phyloP scores from a whole-genome alignment of 2,888 invertebrate genomes.

The Lagria hirta region DNA sequence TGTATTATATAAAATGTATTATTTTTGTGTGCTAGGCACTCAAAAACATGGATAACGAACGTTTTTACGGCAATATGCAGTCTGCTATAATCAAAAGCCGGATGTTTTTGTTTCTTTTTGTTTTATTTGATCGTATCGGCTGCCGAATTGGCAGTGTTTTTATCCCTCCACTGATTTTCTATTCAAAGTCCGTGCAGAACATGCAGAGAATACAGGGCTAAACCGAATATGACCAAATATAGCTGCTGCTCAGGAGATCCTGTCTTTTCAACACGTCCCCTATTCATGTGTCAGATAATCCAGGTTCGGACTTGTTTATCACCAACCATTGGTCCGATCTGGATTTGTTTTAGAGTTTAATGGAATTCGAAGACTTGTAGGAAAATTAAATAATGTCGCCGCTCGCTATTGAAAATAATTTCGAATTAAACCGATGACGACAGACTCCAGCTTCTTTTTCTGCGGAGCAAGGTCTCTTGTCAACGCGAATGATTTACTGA shows the following conservation, averaged over 20 bases:
- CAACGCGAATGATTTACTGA: conserved; percentile 21
- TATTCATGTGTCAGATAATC: conserved; percentile 38
- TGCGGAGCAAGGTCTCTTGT: conserved; percentile 7
- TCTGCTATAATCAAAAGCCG: too few species aligned
- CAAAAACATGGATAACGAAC: too few species aligned
- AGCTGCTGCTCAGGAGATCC: conserved; percentile 36
- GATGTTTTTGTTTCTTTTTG: conserved; percentile 24
- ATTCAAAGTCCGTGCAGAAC: conserved; percentile 44
- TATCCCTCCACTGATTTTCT: conserved; percentile 41
- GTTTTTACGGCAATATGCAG: too few species aligned
- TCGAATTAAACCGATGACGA: conserved; percentile 2
- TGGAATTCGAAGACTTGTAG: conserved; percentile 25
- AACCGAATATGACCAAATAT: conserved; percentile 44
- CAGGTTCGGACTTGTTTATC: conserved; percentile 23
- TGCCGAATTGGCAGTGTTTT: conserved; percentile 43
- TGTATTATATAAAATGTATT: too few species aligned
- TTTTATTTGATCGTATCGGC: conserved; percentile 33
- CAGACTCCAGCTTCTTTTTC: conserved; percentile 4
- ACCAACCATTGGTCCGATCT: conserved; percentile 26
- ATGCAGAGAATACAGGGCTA: conserved; percentile 42
- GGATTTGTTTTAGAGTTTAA: conserved; percentile 30
- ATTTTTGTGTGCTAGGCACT: too few species aligned
- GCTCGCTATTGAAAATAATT: conserved; percentile 6
- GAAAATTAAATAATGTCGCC: conserved; percentile 11
- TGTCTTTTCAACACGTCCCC: conserved; percentile 41